Base-by-base conservation (phyloP, 2,113 vertebrate genomes). In the Notarius lentiginosus region DNA sequence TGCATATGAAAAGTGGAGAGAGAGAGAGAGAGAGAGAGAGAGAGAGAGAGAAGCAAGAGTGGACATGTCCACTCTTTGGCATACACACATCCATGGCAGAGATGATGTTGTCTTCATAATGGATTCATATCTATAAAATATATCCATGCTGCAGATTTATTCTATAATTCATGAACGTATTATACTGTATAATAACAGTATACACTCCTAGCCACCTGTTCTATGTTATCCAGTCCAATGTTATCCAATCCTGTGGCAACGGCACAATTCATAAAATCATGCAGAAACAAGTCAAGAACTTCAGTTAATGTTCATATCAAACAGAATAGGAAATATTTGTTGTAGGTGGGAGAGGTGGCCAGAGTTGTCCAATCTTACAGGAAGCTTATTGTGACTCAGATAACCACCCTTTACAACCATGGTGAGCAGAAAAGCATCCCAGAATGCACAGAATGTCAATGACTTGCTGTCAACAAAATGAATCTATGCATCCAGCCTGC, bases 1-100 rank as follows among this genome's bases (percentile, higher is more conserved):
- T 86, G 84, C 79, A 82, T 79, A 88, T 66, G 73, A 58, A 83
- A 88, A 63, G 73, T 41, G 73, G 47, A 24, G 56, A 58, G 56
- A 58, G 56, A 18, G 56, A 79, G 41, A 34, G 58, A 65, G 63
- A 85, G 27, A 58, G 47, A 82, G 56, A 34, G 24, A 4, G 34
- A 72, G 70, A 41, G 0, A 51, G 34, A 75, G 47, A 47, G 34
- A 47, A 17, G 49, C 7, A 77, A 55, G 20, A 24, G 77, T 30
- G 79, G 53, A 77, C 24, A 58, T 11, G 55, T 76, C 76, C 68
- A 27, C 85, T 58, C 85, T 65, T 85, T 56, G 66, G 70, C 68
- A 49, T n/a, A 80, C 18, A 51, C 34, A 11, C 5, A 61, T 24
- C 18, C 17, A 22, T 47, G 65, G 73, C 24, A 51, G 72, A 77